These are phyloP conservation scores for Rhagophthalmus giganteus DNA, from an alignment of 2,888 invertebrate species.

Conservation along the genomic window DNA sequence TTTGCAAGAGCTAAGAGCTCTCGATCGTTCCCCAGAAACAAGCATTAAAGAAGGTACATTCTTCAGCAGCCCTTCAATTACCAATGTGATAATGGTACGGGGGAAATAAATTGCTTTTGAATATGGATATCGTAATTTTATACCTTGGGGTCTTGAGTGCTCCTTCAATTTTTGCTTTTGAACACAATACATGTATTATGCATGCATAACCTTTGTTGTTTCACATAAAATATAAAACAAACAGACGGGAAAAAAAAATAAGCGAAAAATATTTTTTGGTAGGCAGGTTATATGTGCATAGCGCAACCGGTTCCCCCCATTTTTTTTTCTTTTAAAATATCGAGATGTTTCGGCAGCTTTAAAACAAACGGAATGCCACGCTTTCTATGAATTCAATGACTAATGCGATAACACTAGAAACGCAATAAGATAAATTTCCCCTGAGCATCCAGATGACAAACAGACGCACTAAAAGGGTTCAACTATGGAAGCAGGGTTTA, in stretches of 20 bases:
- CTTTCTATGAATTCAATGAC: conserved; percentile 38
- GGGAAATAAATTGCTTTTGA: conserved; percentile 42
- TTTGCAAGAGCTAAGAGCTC: conserved; percentile 41
- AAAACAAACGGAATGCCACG: conserved; percentile 1
- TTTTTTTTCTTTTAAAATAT: conserved; percentile 7
- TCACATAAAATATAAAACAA: conserved; percentile 27
- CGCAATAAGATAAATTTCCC: conserved; percentile 39
- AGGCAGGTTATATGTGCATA: no score
- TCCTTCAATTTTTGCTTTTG: conserved; percentile 26
- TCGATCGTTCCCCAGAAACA: conserved; percentile 42
- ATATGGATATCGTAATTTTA: conserved; percentile 44
- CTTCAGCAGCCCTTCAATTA: conserved; percentile 48
- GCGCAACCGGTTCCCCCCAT: background rate
- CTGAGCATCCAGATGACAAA: conserved; percentile 39
- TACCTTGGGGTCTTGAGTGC: conserved; percentile 33
- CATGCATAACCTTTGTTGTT: conserved; percentile 26
- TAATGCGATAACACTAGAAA: conserved; percentile 41
- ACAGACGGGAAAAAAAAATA: conserved; percentile 14
- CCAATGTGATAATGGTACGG: conserved; percentile 44
- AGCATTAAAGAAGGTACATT: conserved; percentile 45
- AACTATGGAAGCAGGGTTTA: conserved; percentile 32
- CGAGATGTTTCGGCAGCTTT: conserved; percentile 8
- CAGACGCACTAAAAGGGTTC: conserved; percentile 37
- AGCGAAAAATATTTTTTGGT: no score
- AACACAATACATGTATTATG: conserved; percentile 29